Evolutionary conservation across 2,113 vertebrate species (phyloP), one percentile per base, ranked within the genome.

Genomic region (Myanophis thanlyinensis): DNA sequence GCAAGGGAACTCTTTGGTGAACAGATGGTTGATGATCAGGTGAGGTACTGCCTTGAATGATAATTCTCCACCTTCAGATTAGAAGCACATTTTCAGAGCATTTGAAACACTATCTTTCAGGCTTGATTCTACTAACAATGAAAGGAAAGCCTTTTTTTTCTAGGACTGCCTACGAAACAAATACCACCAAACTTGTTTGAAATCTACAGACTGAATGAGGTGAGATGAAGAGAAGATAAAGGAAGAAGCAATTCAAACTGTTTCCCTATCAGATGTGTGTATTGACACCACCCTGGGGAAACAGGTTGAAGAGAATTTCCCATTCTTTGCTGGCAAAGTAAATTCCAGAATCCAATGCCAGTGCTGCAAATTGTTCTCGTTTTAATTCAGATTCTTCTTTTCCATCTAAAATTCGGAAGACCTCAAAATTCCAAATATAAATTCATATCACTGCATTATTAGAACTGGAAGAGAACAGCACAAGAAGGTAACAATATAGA

Each of bases 51-150:
- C 59, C 59, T 92, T 88, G 35, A 92, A 44, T 44, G 52, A 27
- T 89, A 91, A 95, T 93, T 91, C 94, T 93, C 88, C 93, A 92
- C 91, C 88, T 62, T 93, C 93, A 92, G 92, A 90, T 88, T 94
- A 90, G 95, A 96, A 95, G 93, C 95, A 93, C 49, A 92, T 84
- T 86, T 51, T 51, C 44, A 62, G 48, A 47, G 51, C 96, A 95
- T 92, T 94, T 91, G 95, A 96, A 95, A 96, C 93, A 95, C 0
- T 94, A 95, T 94, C 96, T 95, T 92, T 94, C 93, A 94, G 94
- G 96, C 94, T 95, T 92, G 95, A 96, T 96, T 95, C 94, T 94
- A 13, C 94, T 87, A 92, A 96, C 94, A 96, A 95, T 87, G 88
- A 91, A 53, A 23, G 23, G 67, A 93, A 95, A 94, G 94, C 94